These are phyloP conservation scores for Machimus rusticus DNA, from an alignment of 2,888 invertebrate genomes.

Conservation along the genomic window DNA sequence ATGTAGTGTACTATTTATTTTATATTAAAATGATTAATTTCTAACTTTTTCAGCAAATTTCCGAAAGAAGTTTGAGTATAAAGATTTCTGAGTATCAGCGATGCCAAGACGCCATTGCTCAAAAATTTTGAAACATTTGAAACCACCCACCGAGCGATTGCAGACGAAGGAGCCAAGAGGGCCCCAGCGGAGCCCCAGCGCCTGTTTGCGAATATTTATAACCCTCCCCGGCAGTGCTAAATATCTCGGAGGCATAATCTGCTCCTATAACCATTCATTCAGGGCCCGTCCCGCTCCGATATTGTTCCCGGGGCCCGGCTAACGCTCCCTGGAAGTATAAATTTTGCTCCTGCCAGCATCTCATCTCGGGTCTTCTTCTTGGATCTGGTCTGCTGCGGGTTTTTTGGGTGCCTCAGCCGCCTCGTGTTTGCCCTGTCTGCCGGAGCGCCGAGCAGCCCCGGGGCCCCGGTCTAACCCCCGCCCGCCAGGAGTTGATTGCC, in stretches of 20 bases:
- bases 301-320: neutral
- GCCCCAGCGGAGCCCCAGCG: neutral
- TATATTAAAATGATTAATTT: neutral
- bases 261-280: conserved; percentile 32
- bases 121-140: neutral
- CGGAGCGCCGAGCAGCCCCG: neutral
- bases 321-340: conserved; percentile 25
- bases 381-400: conserved; percentile 6
- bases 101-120: neutral
- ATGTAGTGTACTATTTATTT: neutral
- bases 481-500: conserved; percentile 30
- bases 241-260: conserved; percentile 34
- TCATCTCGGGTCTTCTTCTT: conserved; percentile 36
- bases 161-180: neutral
- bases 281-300: neutral
- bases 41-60: neutral
- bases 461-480: neutral
- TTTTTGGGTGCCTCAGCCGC: conserved; percentile 33
- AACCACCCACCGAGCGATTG: neutral
- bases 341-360: conserved; percentile 38
- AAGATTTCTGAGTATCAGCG: neutral
- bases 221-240: neutral
- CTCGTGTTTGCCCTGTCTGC: conserved; percentile 34
- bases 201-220: conserved; percentile 39
- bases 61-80: neutral